A percentile compares a stretch with the other conserved stretches of the same genome.
These are phyloP conservation scores for Gambusia affinis DNA, from an alignment of 2,113 vertebrate species.

Conservation along the genomic window DNA sequence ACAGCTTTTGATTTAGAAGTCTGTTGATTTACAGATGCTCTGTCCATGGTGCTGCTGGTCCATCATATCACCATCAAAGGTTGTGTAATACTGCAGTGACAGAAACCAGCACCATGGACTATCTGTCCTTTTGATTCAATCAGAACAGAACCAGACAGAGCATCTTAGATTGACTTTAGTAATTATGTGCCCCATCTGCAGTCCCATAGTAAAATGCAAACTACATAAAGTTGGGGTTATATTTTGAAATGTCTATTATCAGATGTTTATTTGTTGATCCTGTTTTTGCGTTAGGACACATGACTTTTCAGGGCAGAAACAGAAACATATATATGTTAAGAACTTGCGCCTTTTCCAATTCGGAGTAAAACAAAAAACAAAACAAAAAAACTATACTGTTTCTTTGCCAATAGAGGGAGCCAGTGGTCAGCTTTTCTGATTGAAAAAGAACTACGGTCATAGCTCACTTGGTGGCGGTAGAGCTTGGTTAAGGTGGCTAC, in stretches of 20 bases:
- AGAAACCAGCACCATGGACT: neutral
- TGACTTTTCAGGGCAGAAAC: neutral
- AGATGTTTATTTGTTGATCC: neutral
- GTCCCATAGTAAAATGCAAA: neutral
- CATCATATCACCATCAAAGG: neutral
- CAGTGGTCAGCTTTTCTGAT: neutral
- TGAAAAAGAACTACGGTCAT: fast-evolving
- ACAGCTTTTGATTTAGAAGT: neutral
- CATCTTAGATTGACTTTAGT: neutral
- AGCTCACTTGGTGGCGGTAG: slow-evolving; percentile 40
- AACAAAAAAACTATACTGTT: neutral
- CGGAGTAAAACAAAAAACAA: neutral
- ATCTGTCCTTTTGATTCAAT: neutral
- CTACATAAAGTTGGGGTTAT: neutral
- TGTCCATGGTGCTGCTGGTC: slow-evolving; percentile 11
- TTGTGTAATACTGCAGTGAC: neutral
- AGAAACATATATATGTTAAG: neutral
- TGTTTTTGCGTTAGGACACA: neutral
- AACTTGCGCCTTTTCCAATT: neutral
- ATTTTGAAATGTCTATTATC: neutral
- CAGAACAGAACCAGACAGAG: neutral
- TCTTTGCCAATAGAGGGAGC: slow-evolving; percentile 35
- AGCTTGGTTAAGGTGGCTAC: neutral
- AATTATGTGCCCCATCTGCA: neutral
- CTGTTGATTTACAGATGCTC: neutral